phyloP scores from a whole-genome alignment of 2,113 vertebrate species.

The Istiophorus platypterus region DNA sequence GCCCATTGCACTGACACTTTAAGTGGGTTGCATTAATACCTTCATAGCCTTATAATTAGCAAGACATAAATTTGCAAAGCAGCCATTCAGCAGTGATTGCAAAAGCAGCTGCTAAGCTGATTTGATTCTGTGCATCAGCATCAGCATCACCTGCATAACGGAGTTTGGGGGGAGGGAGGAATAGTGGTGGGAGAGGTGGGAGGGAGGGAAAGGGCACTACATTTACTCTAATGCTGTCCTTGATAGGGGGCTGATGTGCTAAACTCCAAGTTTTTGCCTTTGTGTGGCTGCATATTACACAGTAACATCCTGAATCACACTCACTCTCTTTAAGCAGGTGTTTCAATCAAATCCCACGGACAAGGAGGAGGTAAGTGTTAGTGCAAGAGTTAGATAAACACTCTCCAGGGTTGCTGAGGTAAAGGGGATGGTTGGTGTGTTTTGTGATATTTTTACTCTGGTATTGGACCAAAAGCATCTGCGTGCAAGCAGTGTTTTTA shows the following conservation, averaged over 20 bases:
- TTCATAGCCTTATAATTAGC: slow-evolving; percentile 47
- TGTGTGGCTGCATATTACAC: slow-evolving; percentile 64
- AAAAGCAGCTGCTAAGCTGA: slow-evolving; percentile 24
- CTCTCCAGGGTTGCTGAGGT: neutral
- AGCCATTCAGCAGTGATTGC: slow-evolving; percentile 24
- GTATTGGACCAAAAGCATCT: neutral
- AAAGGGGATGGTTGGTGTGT: neutral
- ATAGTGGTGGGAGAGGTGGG: neutral
- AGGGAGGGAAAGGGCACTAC: neutral
- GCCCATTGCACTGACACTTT: slow-evolving; percentile 34
- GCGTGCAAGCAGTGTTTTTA: neutral
- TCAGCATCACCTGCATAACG: slow-evolving; percentile 43
- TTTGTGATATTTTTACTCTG: neutral
- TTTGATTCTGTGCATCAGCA: slow-evolving; percentile 52
- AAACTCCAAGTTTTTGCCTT: neutral
- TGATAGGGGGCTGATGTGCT: slow-evolving; percentile 31
- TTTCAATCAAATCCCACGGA: slow-evolving; percentile 53
- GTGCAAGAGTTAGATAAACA: slow-evolving; percentile 36
- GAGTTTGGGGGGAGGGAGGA: neutral
- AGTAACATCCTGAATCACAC: slow-evolving; percentile 26
- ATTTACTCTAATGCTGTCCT: slow-evolving; percentile 33
- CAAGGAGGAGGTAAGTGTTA: slow-evolving; percentile 41
- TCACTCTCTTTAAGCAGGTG: slow-evolving; percentile 26
- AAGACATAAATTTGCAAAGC: slow-evolving; percentile 36
- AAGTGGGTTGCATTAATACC: slow-evolving; percentile 43